Percentiles rank a stretch among this genome's conserved stretches.
Conservation (phyloP, 2,113 vertebrate species). For the Menura novaehollandiae region DNA sequence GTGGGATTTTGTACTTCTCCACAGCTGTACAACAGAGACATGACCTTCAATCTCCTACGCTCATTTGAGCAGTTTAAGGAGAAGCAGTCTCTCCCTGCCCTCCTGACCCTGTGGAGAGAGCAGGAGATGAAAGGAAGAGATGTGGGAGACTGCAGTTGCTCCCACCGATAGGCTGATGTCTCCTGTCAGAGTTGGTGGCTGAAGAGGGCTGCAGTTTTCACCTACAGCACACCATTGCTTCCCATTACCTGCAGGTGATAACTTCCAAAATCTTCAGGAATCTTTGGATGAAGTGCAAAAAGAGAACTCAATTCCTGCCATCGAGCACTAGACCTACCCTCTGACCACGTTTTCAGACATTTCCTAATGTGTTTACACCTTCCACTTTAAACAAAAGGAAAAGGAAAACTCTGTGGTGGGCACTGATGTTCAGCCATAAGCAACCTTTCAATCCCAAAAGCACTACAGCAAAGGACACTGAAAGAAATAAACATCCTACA, state of each 20-base stretch:
- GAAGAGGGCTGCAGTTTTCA: not conserved
- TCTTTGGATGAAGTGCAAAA: not conserved
- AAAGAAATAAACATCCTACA: not conserved
- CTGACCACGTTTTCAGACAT: not conserved
- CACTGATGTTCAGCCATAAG: not conserved
- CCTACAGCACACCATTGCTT: not conserved
- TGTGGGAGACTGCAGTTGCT: not conserved
- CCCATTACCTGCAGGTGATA: not conserved
- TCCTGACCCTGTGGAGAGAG: not conserved
- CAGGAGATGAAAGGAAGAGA: not conserved
- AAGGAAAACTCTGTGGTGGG: not conserved
- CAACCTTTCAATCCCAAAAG: not conserved
- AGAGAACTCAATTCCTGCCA: not conserved
- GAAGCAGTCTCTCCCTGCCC: not conserved
- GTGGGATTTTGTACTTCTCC: not conserved
- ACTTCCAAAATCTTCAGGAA: not conserved
- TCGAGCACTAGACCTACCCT: not conserved
- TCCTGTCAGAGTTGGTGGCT: not conserved
- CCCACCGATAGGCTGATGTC: not conserved
- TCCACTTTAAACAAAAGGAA: not conserved
- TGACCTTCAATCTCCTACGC: not conserved
- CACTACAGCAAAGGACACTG: not conserved
- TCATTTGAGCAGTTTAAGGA: not conserved
- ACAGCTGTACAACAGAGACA: not conserved
- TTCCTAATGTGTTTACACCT: not conserved